A percentile compares a stretch with the other conserved stretches of the same genome.
phyloP scores from a whole-genome alignment of 2,888 invertebrate species.

The Megastigmus dorsalis region DNA sequence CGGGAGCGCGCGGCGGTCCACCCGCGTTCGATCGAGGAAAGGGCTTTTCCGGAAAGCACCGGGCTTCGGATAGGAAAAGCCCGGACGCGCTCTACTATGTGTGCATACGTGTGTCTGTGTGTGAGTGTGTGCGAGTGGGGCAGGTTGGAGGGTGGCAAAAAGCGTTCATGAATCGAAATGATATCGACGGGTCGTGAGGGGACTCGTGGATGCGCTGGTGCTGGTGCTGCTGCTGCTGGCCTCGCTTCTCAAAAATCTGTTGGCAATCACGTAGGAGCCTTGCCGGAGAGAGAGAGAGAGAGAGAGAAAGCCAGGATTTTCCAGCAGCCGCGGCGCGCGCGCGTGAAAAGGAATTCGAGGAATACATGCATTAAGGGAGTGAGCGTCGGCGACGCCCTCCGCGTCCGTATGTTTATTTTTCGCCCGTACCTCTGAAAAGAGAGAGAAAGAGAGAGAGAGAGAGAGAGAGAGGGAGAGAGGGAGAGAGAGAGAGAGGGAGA shows the following conservation, averaged over 20 bases:
- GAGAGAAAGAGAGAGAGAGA: too few relatives aligned
- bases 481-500: neutral
- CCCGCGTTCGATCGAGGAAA: too few relatives aligned
- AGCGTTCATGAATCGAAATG: slow-evolving; percentile 50
- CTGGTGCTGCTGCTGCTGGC: too few relatives aligned
- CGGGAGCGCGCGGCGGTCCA: neutral
- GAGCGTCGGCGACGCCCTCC: too few relatives aligned
- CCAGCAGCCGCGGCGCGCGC: too few relatives aligned
- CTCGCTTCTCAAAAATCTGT: slow-evolving; percentile 46
- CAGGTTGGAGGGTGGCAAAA: slow-evolving; percentile 17
- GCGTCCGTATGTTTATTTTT: too few relatives aligned
- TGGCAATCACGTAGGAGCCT: slow-evolving; percentile 47
- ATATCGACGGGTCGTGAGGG: slow-evolving; percentile 51
- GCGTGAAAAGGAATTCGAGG: slow-evolving; percentile 23
- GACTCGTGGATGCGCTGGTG: slow-evolving; percentile 45
- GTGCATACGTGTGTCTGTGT: too few relatives aligned
- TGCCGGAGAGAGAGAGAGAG: neutral
- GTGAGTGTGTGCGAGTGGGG: too few relatives aligned
- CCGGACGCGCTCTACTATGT: too few relatives aligned
- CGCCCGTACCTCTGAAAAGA: too few relatives aligned
- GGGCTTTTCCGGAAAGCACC: too few relatives aligned
- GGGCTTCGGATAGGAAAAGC: too few relatives aligned
- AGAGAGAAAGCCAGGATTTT: slow-evolving; percentile 2
- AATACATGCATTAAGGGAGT: slow-evolving; percentile 47
- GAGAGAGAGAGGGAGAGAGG: slow-evolving; percentile 7